Conservation (phyloP, 2,888 invertebrate species). For the Cremastinae sp. region DNA sequence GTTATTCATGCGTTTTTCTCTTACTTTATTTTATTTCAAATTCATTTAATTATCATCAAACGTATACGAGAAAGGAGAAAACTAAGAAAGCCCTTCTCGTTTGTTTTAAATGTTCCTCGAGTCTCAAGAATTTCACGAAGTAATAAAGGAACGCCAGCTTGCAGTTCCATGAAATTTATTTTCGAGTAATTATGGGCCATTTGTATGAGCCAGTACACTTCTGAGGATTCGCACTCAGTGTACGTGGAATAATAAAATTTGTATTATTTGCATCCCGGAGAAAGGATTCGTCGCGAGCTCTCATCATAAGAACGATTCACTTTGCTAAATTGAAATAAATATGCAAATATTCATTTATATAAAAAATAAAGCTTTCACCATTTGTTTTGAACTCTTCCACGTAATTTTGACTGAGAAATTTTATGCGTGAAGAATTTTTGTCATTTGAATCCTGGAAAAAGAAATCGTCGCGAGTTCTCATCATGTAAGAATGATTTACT, state of each 20-base stretch:
- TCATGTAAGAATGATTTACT: too few relatives aligned
- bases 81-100: slow-evolving; percentile 25
- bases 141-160: slow-evolving; percentile 33
- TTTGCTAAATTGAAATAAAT: not conserved
- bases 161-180: slow-evolving; percentile 22
- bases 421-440: too few relatives aligned
- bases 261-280: not conserved
- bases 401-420: too few relatives aligned
- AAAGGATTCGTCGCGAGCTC: slow-evolving; percentile 1
- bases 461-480: too few relatives aligned
- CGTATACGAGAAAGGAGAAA: slow-evolving; percentile 7
- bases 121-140: slow-evolving; percentile 30
- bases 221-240: slow-evolving; percentile 9
- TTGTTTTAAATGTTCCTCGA: slow-evolving; percentile 43
- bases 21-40: not conserved
- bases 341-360: not conserved
- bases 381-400: too few relatives aligned
- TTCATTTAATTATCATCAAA: slow-evolving; percentile 42
- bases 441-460: too few relatives aligned
- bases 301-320: not conserved
- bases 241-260: slow-evolving; percentile 38
- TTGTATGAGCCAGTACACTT: slow-evolving; percentile 1
- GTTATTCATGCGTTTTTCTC: not conserved
- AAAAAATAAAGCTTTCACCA: too few relatives aligned
- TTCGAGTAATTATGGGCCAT: slow-evolving; percentile 36